phyloP scores from a whole-genome alignment of 2,797 vertebrate species.

The Acomys russatus region DNA sequence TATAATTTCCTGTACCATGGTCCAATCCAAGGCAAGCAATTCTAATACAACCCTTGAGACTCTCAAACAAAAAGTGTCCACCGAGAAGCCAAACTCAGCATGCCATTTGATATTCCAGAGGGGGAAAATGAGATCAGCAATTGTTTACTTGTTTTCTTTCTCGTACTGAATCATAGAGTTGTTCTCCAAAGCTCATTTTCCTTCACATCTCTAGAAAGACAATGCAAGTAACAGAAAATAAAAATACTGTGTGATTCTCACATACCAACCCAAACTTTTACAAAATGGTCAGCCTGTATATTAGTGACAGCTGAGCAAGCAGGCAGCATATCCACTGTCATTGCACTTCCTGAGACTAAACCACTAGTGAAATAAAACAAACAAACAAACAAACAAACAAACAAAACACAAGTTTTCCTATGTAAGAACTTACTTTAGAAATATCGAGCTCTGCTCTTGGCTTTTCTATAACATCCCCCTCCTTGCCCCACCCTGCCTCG shows the following conservation, averaged over 20 bases:
- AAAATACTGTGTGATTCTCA: constrained; percentile 29
- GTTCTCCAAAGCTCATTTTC: not conserved
- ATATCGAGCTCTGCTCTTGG: not conserved
- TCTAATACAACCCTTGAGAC: not conserved
- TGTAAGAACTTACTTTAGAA: constrained; percentile 51
- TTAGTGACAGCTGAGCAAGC: not conserved
- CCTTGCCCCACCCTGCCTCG: not conserved
- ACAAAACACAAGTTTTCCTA: not conserved
- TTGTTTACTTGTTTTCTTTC: constrained; percentile 51
- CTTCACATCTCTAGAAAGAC: not conserved
- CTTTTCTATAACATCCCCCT: not conserved
- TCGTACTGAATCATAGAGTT: not conserved
- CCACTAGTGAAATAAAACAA: not conserved
- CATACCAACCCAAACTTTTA: not conserved
- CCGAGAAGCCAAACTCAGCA: constrained; percentile 15
- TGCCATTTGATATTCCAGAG: not conserved
- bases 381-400: not conserved
- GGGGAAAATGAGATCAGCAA: constrained; percentile 40
- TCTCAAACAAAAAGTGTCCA: constrained; percentile 24
- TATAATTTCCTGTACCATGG: not conserved
- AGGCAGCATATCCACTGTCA: not conserved
- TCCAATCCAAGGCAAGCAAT: not conserved
- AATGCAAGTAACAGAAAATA: not conserved
- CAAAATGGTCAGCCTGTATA: constrained; percentile 2
- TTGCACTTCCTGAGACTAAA: not conserved